Conservation (phyloP, 2,888 invertebrate genomes). For the Ectropis crepuscularia region DNA sequence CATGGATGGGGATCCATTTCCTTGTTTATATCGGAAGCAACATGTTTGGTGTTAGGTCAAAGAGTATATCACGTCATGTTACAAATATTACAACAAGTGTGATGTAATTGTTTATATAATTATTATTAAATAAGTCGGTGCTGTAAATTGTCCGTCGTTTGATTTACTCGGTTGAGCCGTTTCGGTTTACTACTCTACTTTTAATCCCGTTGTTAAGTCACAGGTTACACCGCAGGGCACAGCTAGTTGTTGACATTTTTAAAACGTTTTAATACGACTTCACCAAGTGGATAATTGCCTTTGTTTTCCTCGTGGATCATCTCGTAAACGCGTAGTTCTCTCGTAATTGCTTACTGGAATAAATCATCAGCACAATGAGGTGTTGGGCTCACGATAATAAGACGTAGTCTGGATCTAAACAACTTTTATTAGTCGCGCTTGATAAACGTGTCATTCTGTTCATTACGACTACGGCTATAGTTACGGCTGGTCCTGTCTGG, state of each 20-base stretch:
- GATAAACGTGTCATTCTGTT: background rate
- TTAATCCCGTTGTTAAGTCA: too few relatives aligned
- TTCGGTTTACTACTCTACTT: background rate
- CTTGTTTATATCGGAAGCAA: constrained; percentile 21
- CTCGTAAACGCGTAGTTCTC: constrained; percentile 42
- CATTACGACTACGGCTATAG: background rate
- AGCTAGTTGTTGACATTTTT: constrained; percentile 13
- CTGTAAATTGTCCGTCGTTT: background rate
- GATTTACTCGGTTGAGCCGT: background rate
- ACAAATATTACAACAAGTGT: constrained; percentile 14
- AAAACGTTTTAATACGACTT: constrained; percentile 45
- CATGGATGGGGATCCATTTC: constrained; percentile 1
- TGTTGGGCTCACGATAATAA: constrained; percentile 21
- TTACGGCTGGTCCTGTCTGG: too few relatives aligned
- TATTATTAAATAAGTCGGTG: background rate
- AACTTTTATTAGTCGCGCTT: background rate
- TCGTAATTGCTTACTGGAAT: constrained; percentile 42
- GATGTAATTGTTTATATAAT: constrained; percentile 23
- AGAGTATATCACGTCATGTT: constrained; percentile 12
- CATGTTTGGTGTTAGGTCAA: constrained; percentile 15
- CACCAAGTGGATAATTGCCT: constrained; percentile 58
- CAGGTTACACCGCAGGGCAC: too few relatives aligned
- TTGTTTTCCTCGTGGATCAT: constrained; percentile 57
- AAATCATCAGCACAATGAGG: constrained; percentile 34
- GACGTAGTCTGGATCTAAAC: constrained; percentile 11